Conservation (phyloP, 2,888 invertebrate genomes). For the Leptopilina drosophilae region DNA sequence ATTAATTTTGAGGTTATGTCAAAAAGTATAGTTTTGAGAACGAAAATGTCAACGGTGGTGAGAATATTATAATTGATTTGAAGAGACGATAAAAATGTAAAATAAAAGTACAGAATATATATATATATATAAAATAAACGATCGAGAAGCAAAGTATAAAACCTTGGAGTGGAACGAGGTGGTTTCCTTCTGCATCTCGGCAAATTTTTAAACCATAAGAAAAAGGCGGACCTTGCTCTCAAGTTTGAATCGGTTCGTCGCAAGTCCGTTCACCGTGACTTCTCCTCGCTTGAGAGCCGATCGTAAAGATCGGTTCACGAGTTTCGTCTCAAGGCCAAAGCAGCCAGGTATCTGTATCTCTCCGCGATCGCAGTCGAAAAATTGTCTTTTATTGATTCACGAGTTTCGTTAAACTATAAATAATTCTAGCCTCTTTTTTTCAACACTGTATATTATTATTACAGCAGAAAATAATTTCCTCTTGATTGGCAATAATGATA, state of each 20-base stretch:
- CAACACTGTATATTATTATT: not conserved
- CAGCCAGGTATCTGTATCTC: slow-evolving; percentile 40
- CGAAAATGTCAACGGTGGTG: not conserved
- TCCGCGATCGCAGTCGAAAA: slow-evolving; percentile 31
- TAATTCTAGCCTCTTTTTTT: too few species aligned
- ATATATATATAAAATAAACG: not conserved
- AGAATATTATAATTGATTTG: not conserved
- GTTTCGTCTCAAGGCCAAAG: slow-evolving; percentile 46
- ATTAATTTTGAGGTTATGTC: too few species aligned
- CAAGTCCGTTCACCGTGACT: slow-evolving; percentile 59
- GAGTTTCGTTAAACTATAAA: slow-evolving; percentile 5
- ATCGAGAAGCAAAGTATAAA: slow-evolving; percentile 7
- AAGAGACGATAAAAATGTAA: not conserved
- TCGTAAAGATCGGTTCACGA: slow-evolving; percentile 57
- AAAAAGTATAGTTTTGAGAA: not conserved
- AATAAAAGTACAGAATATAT: not conserved
- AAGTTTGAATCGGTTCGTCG: slow-evolving; percentile 50
- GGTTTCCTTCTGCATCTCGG: slow-evolving; percentile 43
- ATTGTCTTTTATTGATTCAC: slow-evolving; percentile 23
- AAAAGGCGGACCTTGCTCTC: slow-evolving; percentile 56
- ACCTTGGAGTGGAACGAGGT: slow-evolving; percentile 18
- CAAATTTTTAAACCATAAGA: slow-evolving; percentile 49
- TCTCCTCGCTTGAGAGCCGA: slow-evolving; percentile 58
- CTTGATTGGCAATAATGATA: too few species aligned
- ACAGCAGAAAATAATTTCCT: too few species aligned